Percentiles rank a stretch among this genome's conserved stretches.
Conservation (phyloP, 2,888 invertebrate species). For the Metacarcinus magister region DNA sequence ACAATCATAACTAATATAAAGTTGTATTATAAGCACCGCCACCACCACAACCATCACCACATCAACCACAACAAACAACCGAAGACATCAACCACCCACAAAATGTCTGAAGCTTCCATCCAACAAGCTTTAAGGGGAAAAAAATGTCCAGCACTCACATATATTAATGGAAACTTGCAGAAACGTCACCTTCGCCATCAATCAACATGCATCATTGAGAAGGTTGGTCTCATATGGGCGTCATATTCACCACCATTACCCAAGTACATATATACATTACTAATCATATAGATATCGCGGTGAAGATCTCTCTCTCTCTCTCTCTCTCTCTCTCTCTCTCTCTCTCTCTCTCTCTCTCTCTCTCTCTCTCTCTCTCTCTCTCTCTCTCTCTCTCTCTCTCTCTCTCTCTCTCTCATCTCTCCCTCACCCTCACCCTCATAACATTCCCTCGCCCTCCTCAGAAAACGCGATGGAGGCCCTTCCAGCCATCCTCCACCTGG, state of each 20-base stretch:
- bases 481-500: conserved; percentile 51
- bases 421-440: not conserved
- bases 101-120: not conserved
- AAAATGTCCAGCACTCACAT: not conserved
- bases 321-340: conserved; percentile 37
- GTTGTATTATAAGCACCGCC: not conserved
- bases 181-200: not conserved
- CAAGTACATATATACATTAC: not conserved
- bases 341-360: conserved; percentile 27
- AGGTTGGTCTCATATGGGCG: not conserved
- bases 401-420: conserved; percentile 51
- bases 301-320: conserved; percentile 26
- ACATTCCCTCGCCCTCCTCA: not conserved
- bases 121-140: not conserved
- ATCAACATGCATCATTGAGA: not conserved
- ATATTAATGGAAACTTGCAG: not conserved
- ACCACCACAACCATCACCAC: not conserved
- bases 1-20: not conserved
- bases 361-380: conserved; percentile 23
- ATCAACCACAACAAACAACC: not conserved
- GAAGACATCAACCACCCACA: not conserved
- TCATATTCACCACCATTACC: not conserved
- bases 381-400: conserved; percentile 46
- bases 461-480: not conserved
- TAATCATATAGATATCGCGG: not conserved